These are phyloP conservation scores for Gallirallus australis DNA, from an alignment of 2,797 vertebrate genomes.

Conservation along the genomic window DNA sequence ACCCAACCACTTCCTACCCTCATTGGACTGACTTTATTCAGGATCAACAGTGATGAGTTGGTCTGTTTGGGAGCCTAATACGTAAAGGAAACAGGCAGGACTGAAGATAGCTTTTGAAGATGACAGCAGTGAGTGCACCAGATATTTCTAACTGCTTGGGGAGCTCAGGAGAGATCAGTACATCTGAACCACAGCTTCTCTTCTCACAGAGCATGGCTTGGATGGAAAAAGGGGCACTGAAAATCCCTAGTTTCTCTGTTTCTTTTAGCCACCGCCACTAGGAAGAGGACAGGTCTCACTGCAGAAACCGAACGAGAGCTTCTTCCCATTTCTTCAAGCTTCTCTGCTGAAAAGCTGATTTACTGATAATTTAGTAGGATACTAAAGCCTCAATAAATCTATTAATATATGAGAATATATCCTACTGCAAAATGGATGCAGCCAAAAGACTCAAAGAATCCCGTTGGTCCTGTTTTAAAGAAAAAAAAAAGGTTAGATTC, in stretches of 20 bases:
- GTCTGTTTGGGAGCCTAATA: background rate
- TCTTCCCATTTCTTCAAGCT: background rate
- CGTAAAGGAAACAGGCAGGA: background rate
- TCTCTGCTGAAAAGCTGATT: background rate
- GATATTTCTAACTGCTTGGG: background rate
- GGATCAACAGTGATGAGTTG: background rate
- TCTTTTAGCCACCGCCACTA: background rate
- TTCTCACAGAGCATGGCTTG: background rate
- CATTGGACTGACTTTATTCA: background rate
- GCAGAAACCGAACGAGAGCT: background rate
- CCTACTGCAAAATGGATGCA: background rate
- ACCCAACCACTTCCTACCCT: background rate
- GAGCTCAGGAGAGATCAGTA: background rate
- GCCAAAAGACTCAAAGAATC: background rate
- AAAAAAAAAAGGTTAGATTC: background rate
- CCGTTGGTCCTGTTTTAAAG: background rate
- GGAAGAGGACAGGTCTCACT: background rate
- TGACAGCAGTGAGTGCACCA: background rate
- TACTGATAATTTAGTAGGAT: background rate
- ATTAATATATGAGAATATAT: background rate
- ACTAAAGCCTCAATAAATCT: background rate
- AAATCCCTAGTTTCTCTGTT: background rate
- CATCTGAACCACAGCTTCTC: background rate
- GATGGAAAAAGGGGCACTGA: background rate
- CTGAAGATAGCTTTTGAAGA: background rate